phyloP scores from a whole-genome alignment of 2,113 vertebrate species.

The Nothobranchius kuhntae region DNA sequence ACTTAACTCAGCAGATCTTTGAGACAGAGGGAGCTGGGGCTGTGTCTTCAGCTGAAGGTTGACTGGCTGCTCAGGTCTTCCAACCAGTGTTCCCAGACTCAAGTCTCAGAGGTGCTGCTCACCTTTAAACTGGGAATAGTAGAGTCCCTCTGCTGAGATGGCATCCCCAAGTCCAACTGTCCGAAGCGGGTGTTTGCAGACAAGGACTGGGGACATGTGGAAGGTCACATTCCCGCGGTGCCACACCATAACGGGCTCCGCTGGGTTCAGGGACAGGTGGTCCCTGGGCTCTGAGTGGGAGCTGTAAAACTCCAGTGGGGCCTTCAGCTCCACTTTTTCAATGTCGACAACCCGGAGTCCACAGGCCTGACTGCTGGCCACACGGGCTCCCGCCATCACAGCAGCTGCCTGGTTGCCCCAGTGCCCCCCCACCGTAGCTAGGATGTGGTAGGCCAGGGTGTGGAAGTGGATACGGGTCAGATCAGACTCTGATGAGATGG shows the following conservation, averaged over 20 bases:
- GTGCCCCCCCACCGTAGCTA: conserved; percentile 89
- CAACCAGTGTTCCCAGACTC: background rate
- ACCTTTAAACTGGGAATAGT: conserved; percentile 84
- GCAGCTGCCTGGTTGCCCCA: conserved; percentile 93
- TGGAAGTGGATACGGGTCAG: conserved; percentile 96
- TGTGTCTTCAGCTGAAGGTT: conserved; percentile 16
- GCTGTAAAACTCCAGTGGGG: conserved; percentile 85
- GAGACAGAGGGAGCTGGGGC: conserved; percentile 18
- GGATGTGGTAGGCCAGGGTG: conserved; percentile 92
- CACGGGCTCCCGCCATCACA: conserved; percentile 88
- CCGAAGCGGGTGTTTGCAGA: conserved; percentile 90
- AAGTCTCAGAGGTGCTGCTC: conserved; percentile 52
- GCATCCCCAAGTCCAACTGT: conserved; percentile 96
- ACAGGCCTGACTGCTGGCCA: conserved; percentile 91
- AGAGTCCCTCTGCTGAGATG: conserved; percentile 93
- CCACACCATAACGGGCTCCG: conserved; percentile 85
- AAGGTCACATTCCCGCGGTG: conserved; percentile 86
- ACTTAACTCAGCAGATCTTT: conserved; percentile 15
- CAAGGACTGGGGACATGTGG: conserved; percentile 89
- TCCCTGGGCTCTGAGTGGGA: conserved; percentile 76
- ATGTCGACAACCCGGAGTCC: conserved; percentile 82
- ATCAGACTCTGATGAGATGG: conserved; percentile 75
- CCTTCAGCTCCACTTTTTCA: conserved; percentile 83
- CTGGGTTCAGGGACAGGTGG: conserved; percentile 80
- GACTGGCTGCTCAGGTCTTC: background rate